Conservation (phyloP, 2,888 invertebrate species). For the Sipha maydis region DNA sequence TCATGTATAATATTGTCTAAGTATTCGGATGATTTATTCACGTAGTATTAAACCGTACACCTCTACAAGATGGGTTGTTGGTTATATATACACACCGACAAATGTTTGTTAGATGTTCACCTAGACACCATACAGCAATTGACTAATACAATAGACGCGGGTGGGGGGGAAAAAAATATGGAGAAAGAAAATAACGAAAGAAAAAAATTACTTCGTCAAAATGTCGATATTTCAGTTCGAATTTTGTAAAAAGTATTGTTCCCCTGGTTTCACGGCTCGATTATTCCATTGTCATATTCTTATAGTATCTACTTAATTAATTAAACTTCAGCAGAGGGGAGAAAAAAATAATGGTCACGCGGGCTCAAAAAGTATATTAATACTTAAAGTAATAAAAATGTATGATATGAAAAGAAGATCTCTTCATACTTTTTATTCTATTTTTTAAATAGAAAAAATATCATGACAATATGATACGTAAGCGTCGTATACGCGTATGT, state of each 20-base stretch:
- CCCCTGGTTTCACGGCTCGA: not conserved
- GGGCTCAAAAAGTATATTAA: too few relatives aligned
- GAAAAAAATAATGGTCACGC: not conserved
- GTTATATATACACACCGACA: not conserved
- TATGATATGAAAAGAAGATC: too few relatives aligned
- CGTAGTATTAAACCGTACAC: not conserved
- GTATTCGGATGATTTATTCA: not conserved
- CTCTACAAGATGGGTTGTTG: not conserved
- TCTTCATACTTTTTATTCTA: too few relatives aligned
- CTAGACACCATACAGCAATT: not conserved
- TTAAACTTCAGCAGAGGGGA: not conserved
- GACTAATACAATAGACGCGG: not conserved
- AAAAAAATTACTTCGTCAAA: not conserved
- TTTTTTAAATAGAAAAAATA: too few relatives aligned
- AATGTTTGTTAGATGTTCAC: not conserved
- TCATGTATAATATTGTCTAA: not conserved
- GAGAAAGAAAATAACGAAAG: not conserved
- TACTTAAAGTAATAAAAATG: too few relatives aligned
- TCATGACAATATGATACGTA: too few relatives aligned
- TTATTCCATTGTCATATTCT: not conserved
- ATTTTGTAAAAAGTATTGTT: not conserved
- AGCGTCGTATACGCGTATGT: too few relatives aligned
- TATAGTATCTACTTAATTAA: not conserved
- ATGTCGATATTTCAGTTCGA: conserved; percentile 1
- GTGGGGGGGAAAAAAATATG: not conserved